These are phyloP conservation scores for Druon quercuslanigerum DNA, from an alignment of 1,140 invertebrate genomes.

Conservation along the genomic window DNA sequence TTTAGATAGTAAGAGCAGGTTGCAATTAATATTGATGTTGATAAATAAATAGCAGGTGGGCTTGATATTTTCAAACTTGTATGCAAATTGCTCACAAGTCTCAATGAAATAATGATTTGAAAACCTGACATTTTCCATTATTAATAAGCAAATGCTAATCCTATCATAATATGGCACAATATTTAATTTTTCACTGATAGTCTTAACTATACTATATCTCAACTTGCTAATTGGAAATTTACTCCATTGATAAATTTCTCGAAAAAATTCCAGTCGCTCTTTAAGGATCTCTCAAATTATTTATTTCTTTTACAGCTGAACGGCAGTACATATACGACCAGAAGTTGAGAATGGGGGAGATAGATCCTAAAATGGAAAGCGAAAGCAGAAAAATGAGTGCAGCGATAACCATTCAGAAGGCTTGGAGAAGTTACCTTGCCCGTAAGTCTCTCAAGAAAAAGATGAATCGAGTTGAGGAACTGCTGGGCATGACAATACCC, in stretches of 20 bases:
- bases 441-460: slow-evolving; percentile 61
- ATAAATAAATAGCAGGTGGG: slow-evolving; percentile 33
- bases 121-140: background rate
- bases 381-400: slow-evolving; percentile 52
- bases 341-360: slow-evolving; percentile 38
- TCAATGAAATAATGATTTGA: slow-evolving; percentile 5
- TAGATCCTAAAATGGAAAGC: slow-evolving; percentile 46
- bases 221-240: background rate
- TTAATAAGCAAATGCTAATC: slow-evolving; percentile 1
- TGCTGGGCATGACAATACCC: slow-evolving; percentile 69
- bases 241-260: slow-evolving; percentile 4
- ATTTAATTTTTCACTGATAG: slow-evolving; percentile 4
- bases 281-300: slow-evolving; percentile 33
- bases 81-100: slow-evolving; percentile 4
- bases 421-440: slow-evolving; percentile 70
- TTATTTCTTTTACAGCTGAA: slow-evolving; percentile 37
- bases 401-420: slow-evolving; percentile 72
- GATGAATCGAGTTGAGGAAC: slow-evolving; percentile 64
- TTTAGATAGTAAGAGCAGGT: slow-evolving; percentile 6
- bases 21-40: slow-evolving; percentile 17
- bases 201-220: background rate
- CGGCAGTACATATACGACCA: slow-evolving; percentile 45
- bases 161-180: background rate
- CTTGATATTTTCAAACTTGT: slow-evolving; percentile 25
- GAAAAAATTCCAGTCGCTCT: background rate